A percentile compares a stretch with the other conserved stretches of the same genome.
phyloP scores from a whole-genome alignment of 2,888 invertebrate genomes.

The Ceriagrion tenellum region DNA sequence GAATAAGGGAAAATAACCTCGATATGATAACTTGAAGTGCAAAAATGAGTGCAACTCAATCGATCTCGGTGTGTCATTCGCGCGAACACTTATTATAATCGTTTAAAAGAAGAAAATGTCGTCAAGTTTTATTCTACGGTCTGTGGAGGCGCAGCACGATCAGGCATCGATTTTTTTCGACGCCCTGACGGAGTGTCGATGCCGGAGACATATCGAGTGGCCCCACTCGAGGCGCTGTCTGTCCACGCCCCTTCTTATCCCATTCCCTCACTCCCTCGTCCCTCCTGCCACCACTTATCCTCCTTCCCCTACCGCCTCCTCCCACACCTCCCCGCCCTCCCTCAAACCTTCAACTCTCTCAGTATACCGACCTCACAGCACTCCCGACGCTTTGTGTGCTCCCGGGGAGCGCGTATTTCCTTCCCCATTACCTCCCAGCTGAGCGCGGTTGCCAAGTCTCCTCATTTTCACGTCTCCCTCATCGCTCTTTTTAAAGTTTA shows the following conservation, averaged over 20 bases:
- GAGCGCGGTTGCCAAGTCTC: not conserved
- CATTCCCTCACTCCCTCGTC: not conserved
- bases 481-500: not conserved
- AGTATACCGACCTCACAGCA: conserved; percentile 11
- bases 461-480: not conserved
- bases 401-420: conserved; percentile 17
- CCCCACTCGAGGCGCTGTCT: not conserved
- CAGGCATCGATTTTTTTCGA: not conserved
- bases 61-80: too few relatives aligned
- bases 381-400: conserved; percentile 6
- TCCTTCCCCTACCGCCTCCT: not conserved
- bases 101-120: too few relatives aligned
- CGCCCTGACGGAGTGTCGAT: not conserved
- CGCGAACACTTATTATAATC: too few relatives aligned
- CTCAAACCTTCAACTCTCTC: not conserved
- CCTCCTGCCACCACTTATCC: not conserved
- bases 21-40: too few relatives aligned
- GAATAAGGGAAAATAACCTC: too few relatives aligned
- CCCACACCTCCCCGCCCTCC: not conserved
- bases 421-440: not conserved
- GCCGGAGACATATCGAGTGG: not conserved
- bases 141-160: not conserved
- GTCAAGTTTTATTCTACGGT: too few relatives aligned
- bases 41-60: too few relatives aligned
- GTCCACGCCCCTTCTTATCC: not conserved